These are phyloP conservation scores for Proteles cristata DNA, from an alignment of 2,113 vertebrate species.

Conservation along the genomic window DNA sequence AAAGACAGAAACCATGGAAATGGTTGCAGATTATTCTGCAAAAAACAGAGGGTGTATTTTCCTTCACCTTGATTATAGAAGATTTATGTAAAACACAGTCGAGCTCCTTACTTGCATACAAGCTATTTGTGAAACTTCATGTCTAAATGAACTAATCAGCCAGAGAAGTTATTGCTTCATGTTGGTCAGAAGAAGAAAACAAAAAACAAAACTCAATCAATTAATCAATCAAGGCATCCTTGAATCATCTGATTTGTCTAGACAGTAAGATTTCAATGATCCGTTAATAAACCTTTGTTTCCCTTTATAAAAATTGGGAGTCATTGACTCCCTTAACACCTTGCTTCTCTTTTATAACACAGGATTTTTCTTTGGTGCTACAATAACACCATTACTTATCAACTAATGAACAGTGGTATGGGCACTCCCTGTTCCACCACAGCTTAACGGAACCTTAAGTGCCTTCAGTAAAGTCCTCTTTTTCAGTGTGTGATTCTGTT, in stretches of 20 bases:
- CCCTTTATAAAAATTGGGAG: background rate
- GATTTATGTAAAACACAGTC: background rate
- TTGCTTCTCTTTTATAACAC: background rate
- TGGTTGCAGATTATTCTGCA: background rate
- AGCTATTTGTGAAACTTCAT: background rate
- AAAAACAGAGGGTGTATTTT: fast-evolving
- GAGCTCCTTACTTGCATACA: background rate
- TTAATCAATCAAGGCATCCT: background rate
- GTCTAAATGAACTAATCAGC: background rate
- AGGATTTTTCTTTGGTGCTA: background rate
- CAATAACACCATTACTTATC: background rate
- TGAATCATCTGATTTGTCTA: background rate
- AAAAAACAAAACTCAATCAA: background rate
- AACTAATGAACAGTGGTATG: background rate
- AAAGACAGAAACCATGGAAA: background rate
- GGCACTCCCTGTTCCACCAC: background rate
- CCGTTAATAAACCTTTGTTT: background rate
- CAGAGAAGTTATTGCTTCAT: background rate
- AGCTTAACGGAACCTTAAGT: background rate
- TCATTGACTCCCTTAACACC: background rate
- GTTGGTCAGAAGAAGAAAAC: background rate
- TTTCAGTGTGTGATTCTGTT: background rate
- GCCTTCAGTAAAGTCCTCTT: background rate
- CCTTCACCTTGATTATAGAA: background rate
- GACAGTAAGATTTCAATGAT: background rate